These are phyloP conservation scores for Uria aalge DNA, from an alignment of 2,113 vertebrate species.

Conservation along the genomic window DNA sequence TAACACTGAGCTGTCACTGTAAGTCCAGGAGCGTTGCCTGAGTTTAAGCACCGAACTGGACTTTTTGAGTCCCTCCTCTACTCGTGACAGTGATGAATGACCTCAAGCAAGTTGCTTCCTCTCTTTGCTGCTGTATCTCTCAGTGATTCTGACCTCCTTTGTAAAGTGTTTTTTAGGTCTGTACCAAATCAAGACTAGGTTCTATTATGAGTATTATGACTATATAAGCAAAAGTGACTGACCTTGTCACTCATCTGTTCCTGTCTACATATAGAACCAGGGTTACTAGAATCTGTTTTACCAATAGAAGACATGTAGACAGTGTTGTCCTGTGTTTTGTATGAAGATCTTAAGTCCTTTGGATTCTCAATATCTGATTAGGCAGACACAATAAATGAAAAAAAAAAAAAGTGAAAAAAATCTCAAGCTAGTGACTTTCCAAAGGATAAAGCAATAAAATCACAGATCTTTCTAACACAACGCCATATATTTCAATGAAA, in stretches of 20 bases:
- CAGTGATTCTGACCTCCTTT: background rate
- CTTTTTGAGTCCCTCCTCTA: background rate
- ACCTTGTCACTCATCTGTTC: background rate
- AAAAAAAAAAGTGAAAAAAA: background rate
- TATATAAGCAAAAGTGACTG: background rate
- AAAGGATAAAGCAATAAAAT: background rate
- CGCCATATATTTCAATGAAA: background rate
- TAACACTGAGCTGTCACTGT: background rate
- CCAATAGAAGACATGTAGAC: background rate
- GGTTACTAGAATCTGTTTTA: background rate
- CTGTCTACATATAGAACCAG: background rate
- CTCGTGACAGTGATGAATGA: background rate
- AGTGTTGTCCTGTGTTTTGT: background rate
- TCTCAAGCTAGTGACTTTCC: background rate
- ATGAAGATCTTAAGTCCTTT: background rate
- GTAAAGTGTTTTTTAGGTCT: background rate
- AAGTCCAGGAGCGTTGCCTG: background rate
- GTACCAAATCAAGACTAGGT: background rate
- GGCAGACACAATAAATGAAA: background rate
- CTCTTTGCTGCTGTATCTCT: background rate
- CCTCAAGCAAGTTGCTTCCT: background rate
- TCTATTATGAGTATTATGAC: background rate
- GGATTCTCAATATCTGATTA: background rate
- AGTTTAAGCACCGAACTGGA: background rate
- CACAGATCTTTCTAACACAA: background rate